These are phyloP conservation scores for Virgularia gustaviana DNA, from an alignment of 92 coral and sea anemone genomes.

Conservation along the genomic window DNA sequence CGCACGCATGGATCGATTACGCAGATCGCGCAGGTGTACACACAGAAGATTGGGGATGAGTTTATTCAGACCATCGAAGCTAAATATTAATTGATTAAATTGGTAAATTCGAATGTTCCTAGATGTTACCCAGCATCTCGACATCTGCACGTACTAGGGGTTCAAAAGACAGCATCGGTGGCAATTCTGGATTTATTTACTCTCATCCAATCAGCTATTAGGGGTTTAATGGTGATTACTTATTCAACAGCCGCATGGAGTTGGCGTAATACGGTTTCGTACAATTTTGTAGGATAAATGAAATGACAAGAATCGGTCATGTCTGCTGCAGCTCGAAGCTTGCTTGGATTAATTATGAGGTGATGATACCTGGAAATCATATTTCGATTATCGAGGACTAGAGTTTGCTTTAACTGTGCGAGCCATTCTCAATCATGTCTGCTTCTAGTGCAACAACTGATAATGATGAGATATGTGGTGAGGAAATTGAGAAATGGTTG, in stretches of 20 bases:
- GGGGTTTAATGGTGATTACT: conserved; percentile 40
- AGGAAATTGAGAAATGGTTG: conserved; percentile 83
- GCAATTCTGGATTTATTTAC: conserved; percentile 18
- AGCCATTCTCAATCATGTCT: conserved; percentile 62
- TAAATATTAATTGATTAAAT: no score
- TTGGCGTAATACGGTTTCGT: conserved; percentile 12
- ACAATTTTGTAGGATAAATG: conserved; percentile 32
- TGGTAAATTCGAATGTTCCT: no score
- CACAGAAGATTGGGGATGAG: conserved; percentile 30
- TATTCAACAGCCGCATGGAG: conserved; percentile 37
- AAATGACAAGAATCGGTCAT: conserved; percentile 33
- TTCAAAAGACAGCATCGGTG: conserved; percentile 10
- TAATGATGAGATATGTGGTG: conserved; percentile 72
- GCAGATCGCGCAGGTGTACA: no score
- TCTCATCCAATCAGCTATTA: conserved; percentile 37
- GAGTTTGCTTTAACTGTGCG: not conserved
- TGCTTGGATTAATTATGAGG: conserved; percentile 38
- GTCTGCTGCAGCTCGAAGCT: conserved; percentile 14
- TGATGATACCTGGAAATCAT: conserved; percentile 43
- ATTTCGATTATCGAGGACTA: conserved; percentile 16
- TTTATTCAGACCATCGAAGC: not conserved
- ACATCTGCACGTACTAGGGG: no score
- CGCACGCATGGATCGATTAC: no score
- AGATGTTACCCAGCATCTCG: no score
- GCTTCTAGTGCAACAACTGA: conserved; percentile 72